phyloP scores from a whole-genome alignment of 2,888 invertebrate genomes.

The Synergus gifuensis region DNA sequence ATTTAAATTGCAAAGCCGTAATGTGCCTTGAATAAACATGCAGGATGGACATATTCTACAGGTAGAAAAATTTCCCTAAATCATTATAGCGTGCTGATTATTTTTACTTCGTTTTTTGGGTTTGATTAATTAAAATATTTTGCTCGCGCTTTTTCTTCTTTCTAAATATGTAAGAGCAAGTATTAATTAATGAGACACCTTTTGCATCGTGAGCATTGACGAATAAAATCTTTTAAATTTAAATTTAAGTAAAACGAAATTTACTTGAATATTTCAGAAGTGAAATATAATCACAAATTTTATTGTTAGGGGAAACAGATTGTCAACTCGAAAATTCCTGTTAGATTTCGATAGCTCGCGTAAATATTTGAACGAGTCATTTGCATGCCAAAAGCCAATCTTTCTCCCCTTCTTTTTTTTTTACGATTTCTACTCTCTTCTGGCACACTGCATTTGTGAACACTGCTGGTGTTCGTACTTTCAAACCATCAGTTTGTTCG shows the following conservation, averaged over 20 bases:
- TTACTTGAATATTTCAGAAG: background rate
- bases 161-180: background rate
- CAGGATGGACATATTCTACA: background rate
- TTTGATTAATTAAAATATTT: too few relatives aligned
- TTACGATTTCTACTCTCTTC: background rate
- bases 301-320: constrained; percentile 11
- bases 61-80: background rate
- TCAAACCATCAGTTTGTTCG: constrained; percentile 17
- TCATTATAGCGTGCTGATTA: background rate
- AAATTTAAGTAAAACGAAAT: too few relatives aligned
- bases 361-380: constrained; percentile 58
- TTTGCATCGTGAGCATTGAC: background rate
- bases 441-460: background rate
- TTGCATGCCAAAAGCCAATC: constrained; percentile 55
- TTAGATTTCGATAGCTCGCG: constrained; percentile 50
- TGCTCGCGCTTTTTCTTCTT: background rate
- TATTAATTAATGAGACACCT: background rate
- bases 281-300: constrained; percentile 16
- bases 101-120: background rate
- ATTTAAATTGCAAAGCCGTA: background rate
- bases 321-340: constrained; percentile 47
- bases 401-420: constrained; percentile 43
- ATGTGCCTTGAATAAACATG: background rate
- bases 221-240: background rate
- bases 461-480: constrained; percentile 16